These are phyloP conservation scores for Sitophilus oryzae DNA, from an alignment of 1,140 invertebrate genomes.

Conservation along the genomic window DNA sequence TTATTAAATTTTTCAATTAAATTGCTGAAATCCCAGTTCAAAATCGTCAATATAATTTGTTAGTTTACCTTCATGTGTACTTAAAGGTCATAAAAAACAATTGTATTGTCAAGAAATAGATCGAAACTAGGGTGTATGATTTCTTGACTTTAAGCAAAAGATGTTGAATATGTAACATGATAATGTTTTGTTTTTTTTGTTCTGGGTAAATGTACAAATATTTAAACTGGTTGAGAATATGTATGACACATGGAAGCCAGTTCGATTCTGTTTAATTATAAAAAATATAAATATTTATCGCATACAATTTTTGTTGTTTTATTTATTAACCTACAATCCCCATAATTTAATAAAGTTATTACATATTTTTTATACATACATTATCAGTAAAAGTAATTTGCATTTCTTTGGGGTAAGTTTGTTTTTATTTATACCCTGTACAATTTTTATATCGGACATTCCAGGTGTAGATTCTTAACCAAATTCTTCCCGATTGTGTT, in stretches of 20 bases:
- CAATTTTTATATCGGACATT: too few relatives aligned
- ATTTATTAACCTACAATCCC: neutral
- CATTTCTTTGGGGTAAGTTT: too few relatives aligned
- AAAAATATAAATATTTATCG: constrained; percentile 47
- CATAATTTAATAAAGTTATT: too few relatives aligned
- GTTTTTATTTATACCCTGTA: too few relatives aligned
- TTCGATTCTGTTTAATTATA: constrained; percentile 46
- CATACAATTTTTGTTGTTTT: constrained; percentile 30
- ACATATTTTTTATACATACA: too few relatives aligned
- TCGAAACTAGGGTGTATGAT: too few relatives aligned
- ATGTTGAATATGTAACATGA: constrained; percentile 6
- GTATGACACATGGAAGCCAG: constrained; percentile 43
- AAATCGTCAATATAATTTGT: constrained; percentile 16
- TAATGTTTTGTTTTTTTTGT: constrained; percentile 37
- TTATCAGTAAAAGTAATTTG: too few relatives aligned
- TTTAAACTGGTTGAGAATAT: constrained; percentile 41
- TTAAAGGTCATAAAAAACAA: constrained; percentile 10
- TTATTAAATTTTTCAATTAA: constrained; percentile 23
- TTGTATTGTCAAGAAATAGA: too few relatives aligned
- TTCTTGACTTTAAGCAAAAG: too few relatives aligned
- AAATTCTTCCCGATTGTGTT: too few relatives aligned
- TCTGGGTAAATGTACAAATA: constrained; percentile 42
- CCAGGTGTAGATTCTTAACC: too few relatives aligned
- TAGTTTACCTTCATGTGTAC: constrained; percentile 8
- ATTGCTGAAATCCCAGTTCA: constrained; percentile 27